phyloP scores from a whole-genome alignment of 1,140 invertebrate genomes.

The Drosophila gunungcola region DNA sequence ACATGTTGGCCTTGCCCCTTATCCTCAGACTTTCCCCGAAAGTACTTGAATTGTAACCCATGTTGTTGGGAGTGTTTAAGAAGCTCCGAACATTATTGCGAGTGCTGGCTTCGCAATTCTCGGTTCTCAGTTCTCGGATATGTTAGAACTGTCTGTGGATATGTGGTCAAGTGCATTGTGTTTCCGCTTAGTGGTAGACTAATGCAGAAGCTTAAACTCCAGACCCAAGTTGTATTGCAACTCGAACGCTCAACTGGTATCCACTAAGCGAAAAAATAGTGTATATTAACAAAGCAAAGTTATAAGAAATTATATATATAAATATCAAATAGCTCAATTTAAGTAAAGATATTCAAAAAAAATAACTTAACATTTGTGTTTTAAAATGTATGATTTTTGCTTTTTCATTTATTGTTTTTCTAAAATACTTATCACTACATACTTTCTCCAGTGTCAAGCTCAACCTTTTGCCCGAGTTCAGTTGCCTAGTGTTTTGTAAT shows the following conservation, averaged over 20 bases:
- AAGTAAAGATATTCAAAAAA: too few species aligned
- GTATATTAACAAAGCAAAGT: too few species aligned
- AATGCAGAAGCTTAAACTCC: constrained; percentile 57
- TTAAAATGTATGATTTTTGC: too few species aligned
- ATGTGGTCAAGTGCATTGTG: constrained; percentile 43
- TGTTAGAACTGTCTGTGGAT: constrained; percentile 14
- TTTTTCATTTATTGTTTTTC: too few species aligned
- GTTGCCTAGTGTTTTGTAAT: constrained; percentile 58
- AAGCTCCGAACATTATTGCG: constrained; percentile 53
- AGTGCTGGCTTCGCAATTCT: constrained; percentile 16
- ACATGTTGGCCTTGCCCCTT: constrained; percentile 16
- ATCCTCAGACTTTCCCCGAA: background rate
- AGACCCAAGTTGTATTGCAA: constrained; percentile 2
- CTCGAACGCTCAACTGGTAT: constrained; percentile 23
- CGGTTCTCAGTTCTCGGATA: constrained; percentile 7
- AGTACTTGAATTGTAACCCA: constrained; percentile 10
- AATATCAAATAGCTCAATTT: too few species aligned
- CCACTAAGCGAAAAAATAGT: background rate
- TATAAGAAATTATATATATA: too few species aligned
- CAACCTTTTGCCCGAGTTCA: constrained; percentile 3
- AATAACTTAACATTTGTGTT: too few species aligned
- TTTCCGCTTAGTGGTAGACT: constrained; percentile 58
- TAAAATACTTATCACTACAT: background rate
- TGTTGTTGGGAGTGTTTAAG: constrained; percentile 36
- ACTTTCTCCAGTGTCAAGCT: background rate